A percentile compares a stretch with the other conserved stretches of the same genome.
Evolutionary conservation across 1,140 invertebrate species (phyloP).

Genomic region (Babylonia areolata): DNA sequence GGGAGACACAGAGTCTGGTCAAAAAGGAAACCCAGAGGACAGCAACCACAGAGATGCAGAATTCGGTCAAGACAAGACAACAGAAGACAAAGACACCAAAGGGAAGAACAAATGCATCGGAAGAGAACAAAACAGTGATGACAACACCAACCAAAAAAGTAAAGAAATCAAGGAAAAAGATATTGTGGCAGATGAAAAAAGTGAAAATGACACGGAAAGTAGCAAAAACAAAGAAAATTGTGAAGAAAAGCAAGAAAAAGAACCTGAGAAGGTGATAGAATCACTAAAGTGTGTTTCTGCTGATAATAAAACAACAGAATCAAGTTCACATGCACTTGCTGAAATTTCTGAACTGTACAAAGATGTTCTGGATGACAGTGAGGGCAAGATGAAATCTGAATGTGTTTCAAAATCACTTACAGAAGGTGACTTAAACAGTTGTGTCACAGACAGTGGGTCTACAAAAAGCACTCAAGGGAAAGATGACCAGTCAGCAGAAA

Average conservation of each 20-base stretch:
- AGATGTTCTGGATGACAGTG: constrained; percentile 6
- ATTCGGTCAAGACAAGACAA: constrained; percentile 13
- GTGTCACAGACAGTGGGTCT: background rate
- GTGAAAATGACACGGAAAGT: background rate
- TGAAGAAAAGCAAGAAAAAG: background rate
- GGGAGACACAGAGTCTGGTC: constrained; percentile 33
- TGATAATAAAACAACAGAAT: background rate
- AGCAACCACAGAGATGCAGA: constrained; percentile 36
- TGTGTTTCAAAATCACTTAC: background rate
- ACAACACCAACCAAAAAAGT: constrained; percentile 21
- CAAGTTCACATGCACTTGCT: constrained; percentile 8
- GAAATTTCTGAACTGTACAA: constrained; percentile 22
- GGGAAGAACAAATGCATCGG: constrained; percentile 5
- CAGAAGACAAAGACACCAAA: constrained; percentile 28
- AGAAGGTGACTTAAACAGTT: background rate
- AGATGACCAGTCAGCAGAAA: background rate
- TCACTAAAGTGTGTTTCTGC: background rate
- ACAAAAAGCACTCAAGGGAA: background rate
- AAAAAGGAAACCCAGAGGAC: constrained; percentile 44
- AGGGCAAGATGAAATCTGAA: background rate
- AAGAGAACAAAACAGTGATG: constrained; percentile 32
- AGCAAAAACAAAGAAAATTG: background rate
- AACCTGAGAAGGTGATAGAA: background rate
- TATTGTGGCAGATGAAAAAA: background rate
- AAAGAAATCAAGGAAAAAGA: constrained; percentile 10